Conservation (phyloP, 2,888 invertebrate genomes). For the Biston stratarius region DNA sequence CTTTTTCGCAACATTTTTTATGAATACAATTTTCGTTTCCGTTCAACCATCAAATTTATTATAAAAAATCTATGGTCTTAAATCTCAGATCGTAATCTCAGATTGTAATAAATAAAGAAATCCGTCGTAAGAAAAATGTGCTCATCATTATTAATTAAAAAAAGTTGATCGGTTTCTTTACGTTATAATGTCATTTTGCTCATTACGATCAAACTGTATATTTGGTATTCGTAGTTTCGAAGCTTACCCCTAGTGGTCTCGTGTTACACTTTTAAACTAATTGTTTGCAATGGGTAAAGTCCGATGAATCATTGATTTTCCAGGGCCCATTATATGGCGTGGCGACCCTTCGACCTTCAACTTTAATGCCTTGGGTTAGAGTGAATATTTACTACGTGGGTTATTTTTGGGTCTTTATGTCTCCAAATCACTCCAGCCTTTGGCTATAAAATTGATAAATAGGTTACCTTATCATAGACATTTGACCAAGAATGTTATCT, state of each 20-base stretch:
- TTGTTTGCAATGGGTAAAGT: constrained; percentile 26
- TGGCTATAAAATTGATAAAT: constrained; percentile 10
- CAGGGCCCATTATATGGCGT: constrained; percentile 3
- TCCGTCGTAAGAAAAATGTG: too few species aligned
- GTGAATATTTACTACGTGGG: constrained; percentile 8
- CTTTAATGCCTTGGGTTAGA: constrained; percentile 21
- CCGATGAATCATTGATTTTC: constrained; percentile 28
- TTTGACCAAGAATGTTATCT: neutral
- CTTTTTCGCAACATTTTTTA: too few species aligned
- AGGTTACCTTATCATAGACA: neutral
- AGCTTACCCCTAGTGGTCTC: constrained; percentile 16
- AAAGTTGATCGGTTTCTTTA: neutral
- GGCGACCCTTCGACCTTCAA: constrained; percentile 28
- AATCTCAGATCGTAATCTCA: too few species aligned
- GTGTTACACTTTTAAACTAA: constrained; percentile 19
- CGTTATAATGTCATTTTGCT: neutral
- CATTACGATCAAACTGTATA: neutral
- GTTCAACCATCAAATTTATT: too few species aligned
- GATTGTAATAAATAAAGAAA: too few species aligned
- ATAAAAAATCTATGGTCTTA: too few species aligned
- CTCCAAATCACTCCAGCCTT: constrained; percentile 1
- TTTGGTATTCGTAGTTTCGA: constrained; percentile 16
- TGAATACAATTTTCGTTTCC: too few species aligned
- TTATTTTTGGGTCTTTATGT: constrained; percentile 14
- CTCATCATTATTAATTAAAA: too few species aligned